Evolutionary conservation across 53 echinoderm and acorn worm genomes (phyloP).

Genomic region (Hippasteria phrygiana): DNA sequence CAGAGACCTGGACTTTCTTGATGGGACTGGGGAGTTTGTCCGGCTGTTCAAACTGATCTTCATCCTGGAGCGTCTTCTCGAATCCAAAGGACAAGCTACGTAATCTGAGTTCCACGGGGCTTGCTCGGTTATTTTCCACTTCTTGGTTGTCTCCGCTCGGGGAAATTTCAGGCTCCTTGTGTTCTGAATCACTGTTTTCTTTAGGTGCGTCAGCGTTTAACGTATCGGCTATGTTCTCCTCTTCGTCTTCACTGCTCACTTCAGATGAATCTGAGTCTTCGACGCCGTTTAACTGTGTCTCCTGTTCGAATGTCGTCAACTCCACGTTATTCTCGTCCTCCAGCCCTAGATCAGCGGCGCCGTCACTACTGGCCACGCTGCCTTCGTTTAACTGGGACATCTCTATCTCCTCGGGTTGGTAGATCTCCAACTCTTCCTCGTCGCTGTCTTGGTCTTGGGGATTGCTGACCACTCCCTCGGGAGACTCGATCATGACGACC

Average conservation of each 20-base stretch:
- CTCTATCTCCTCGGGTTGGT: constrained; percentile 48
- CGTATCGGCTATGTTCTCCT: not conserved
- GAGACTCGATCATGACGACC: constrained; percentile 35
- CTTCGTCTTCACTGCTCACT: constrained; percentile 24
- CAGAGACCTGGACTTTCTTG: constrained; percentile 6
- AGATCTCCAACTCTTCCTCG: constrained; percentile 32
- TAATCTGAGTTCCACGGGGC: not conserved
- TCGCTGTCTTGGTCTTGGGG: not conserved
- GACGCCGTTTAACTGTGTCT: constrained; percentile 47
- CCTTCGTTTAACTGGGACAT: constrained; percentile 50
- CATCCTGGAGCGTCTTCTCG: constrained; percentile 4
- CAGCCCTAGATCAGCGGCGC: not conserved
- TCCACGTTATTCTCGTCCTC: constrained; percentile 24
- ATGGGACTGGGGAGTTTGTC: constrained; percentile 14
- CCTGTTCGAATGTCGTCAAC: constrained; percentile 27
- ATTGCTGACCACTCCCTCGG: constrained; percentile 8
- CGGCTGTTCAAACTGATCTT: constrained; percentile 14
- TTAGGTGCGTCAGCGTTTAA: not conserved
- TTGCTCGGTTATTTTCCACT: not conserved
- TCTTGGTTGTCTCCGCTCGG: not conserved
- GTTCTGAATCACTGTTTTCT: not conserved
- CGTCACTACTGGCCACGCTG: not conserved
- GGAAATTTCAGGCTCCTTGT: not conserved
- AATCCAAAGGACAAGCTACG: constrained; percentile 14
- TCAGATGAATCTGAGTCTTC: not conserved